Conservation (phyloP, 2,888 invertebrate genomes). For the Phlogophora meticulosa region DNA sequence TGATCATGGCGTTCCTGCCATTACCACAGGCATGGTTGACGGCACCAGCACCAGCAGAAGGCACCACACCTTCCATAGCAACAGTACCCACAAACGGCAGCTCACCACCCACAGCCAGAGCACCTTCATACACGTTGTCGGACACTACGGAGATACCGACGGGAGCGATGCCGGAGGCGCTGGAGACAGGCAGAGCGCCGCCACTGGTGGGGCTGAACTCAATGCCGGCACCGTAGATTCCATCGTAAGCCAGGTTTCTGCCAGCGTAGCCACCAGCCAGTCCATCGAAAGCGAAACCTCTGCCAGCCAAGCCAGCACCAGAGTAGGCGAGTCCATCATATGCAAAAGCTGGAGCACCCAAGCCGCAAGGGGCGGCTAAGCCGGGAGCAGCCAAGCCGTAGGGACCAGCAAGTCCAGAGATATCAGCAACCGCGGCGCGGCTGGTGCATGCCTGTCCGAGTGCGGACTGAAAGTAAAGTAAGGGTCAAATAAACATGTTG, state of each 20-base stretch:
- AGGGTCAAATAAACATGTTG: not conserved
- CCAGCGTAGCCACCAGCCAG: conserved; percentile 4
- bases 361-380: conserved; percentile 6
- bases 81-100: conserved; percentile 74
- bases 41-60: conserved; percentile 72
- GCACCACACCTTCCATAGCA: conserved; percentile 72
- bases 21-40: conserved; percentile 76
- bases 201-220: conserved; percentile 47
- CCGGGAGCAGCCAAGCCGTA: conserved; percentile 1
- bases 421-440: conserved; percentile 38
- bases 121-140: conserved; percentile 60
- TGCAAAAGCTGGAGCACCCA: not conserved
- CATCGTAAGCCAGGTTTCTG: conserved; percentile 16
- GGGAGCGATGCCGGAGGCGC: conserved; percentile 22
- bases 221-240: conserved; percentile 9
- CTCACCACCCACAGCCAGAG: conserved; percentile 69
- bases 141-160: conserved; percentile 51
- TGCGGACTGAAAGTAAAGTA: conserved; percentile 26
- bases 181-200: conserved; percentile 47
- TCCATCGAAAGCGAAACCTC: conserved; percentile 5
- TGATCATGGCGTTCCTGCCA: conserved; percentile 64
- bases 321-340: not conserved
- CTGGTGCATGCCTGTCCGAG: conserved; percentile 37
- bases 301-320: conserved; percentile 1
- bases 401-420: conserved; percentile 17